Base-by-base conservation (phyloP, 2,113 vertebrate genomes). In the Phaetusa simplex region DNA sequence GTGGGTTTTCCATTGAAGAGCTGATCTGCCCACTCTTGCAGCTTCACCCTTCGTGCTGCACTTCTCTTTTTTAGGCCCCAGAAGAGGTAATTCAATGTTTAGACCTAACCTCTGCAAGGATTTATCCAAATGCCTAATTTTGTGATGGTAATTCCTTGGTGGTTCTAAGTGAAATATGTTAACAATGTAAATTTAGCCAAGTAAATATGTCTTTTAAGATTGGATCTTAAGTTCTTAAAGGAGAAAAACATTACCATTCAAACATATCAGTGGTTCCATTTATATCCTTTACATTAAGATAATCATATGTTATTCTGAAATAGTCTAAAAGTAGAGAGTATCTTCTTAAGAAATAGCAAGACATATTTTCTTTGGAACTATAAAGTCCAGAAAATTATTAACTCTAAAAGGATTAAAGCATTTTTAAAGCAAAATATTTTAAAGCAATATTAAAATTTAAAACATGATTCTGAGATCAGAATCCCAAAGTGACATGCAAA, bases 1-100 rank as follows among this genome's bases (percentile, higher is more conserved):
- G 50, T 74, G 92, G 82, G n/a, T 74, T 97, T 86, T 95, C 91
- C 84, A 85, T 58, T 49, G 77, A 94, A 93, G 38, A 82, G 20
- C n/a, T 93, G 30, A 77, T 94, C 38, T 82, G 21, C 4, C 9
- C 22, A 26, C 78, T 90, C 12, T 22, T 17, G 34, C 49, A 69
- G 18, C 40, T 82, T 86, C 58, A 95, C 20, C 43, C 65, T 86
- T 62, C 30, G 8, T 49, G 30, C 24, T 32, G 16, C 45, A 77
- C 43, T 92, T 95, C 92, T 81, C 30, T 87, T 89, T 91, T 91
- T 89, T 70, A 87, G 52, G 22, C 8, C 18, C 16, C 36, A 58
- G 58, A 72, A 79, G 27, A 89, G 18, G 9, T 47, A 74, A 89
- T 76, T 85, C 20, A 29, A 15, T 56, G 27, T 62, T 89, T 76